These are phyloP conservation scores for Sinosuthora webbiana DNA, from an alignment of 2,113 vertebrate genomes.

Conservation along the genomic window DNA sequence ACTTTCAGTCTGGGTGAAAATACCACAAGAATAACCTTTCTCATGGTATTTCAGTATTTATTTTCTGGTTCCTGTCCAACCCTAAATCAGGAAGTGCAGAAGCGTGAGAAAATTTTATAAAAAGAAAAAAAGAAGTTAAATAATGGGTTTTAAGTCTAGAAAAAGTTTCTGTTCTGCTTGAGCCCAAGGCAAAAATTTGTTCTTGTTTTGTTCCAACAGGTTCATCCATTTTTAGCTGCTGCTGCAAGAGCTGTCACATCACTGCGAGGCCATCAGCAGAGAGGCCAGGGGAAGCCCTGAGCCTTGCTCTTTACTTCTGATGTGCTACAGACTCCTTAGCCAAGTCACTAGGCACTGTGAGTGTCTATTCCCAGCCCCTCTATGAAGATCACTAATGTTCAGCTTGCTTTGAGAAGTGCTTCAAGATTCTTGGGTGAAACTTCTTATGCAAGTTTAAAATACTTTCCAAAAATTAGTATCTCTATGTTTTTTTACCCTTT, in stretches of 20 bases:
- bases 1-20: slow-evolving; percentile 63
- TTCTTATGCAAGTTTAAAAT: not conserved
- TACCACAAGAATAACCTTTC: slow-evolving; percentile 70
- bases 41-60: slow-evolving; percentile 69
- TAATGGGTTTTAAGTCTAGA: slow-evolving; percentile 2
- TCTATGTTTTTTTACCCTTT: not conserved
- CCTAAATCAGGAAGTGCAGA: slow-evolving; percentile 68
- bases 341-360: not conserved
- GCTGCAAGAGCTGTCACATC: not conserved
- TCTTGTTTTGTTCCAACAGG: slow-evolving; percentile 35
- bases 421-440: not conserved
- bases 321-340: not conserved
- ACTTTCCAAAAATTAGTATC: not conserved
- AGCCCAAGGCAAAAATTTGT: not conserved
- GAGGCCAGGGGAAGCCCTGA: not conserved
- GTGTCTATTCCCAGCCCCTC: not conserved
- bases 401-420: not conserved
- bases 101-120: slow-evolving; percentile 68
- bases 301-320: not conserved
- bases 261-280: not conserved
- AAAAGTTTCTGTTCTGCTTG: slow-evolving; percentile 40
- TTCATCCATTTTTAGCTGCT: slow-evolving; percentile 8
- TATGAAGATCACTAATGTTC: not conserved
- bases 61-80: slow-evolving; percentile 67
- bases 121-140: slow-evolving; percentile 46